phyloP scores from a whole-genome alignment of 2,113 vertebrate species.

The Carassius carassius region DNA sequence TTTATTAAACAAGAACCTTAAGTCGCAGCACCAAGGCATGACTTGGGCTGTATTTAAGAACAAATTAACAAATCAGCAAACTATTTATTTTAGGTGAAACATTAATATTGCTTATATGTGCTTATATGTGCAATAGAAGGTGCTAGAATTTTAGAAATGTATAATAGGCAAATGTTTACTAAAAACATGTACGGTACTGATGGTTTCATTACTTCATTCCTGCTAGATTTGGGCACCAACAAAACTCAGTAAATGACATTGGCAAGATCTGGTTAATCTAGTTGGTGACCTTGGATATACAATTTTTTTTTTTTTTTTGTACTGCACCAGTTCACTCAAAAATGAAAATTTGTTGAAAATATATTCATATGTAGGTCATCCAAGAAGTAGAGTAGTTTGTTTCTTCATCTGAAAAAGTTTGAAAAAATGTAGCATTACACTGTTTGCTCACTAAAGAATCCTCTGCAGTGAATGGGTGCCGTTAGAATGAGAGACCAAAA shows the following conservation, averaged over 20 bases:
- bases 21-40: background rate
- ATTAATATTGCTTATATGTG: background rate
- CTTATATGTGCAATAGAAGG: background rate
- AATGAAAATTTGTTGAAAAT: background rate
- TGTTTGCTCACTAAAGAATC: background rate
- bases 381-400: background rate
- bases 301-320: background rate
- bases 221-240: background rate
- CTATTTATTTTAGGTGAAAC: background rate
- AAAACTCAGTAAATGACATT: background rate
- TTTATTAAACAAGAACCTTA: slow-evolving; percentile 35
- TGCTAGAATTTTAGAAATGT: background rate
- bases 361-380: background rate
- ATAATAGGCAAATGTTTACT: background rate
- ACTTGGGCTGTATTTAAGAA: background rate
- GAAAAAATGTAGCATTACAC: background rate
- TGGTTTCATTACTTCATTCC: background rate
- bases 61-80: background rate
- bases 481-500: background rate
- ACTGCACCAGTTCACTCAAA: background rate
- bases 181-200: background rate
- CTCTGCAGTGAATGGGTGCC: background rate
- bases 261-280: background rate
- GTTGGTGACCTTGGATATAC: background rate
- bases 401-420: background rate